phyloP scores from a whole-genome alignment of 1,140 invertebrate genomes.

The Hetaerina americana region DNA sequence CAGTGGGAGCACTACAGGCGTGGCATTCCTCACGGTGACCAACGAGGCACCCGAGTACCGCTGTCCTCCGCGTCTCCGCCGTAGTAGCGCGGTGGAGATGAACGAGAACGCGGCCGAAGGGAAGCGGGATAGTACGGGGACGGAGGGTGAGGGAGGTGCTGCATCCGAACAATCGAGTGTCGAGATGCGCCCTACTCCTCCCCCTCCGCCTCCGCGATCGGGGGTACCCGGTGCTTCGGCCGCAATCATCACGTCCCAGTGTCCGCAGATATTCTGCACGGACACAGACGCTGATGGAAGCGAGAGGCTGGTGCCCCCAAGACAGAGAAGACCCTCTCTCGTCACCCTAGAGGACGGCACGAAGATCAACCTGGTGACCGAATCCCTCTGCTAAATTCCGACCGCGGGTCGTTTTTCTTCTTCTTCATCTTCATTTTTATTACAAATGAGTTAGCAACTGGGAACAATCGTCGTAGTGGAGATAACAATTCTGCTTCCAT shows the following conservation, averaged over 20 bases:
- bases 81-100: constrained; percentile 1
- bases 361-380: neutral
- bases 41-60: constrained; percentile 2
- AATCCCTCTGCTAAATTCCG: neutral
- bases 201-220: no score
- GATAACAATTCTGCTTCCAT: neutral
- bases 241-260: neutral
- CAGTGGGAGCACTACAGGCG: neutral
- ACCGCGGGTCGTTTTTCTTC: no score
- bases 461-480: neutral
- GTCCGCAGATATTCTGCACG: constrained; percentile 11
- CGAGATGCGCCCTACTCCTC: no score
- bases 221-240: no score
- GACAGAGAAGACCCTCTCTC: neutral
- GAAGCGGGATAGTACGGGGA: no score
- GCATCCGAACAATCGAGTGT: neutral
- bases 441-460: neutral
- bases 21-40: neutral
- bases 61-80: neutral
- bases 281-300: constrained; percentile 6
- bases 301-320: neutral
- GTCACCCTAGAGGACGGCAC: neutral
- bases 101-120: no score
- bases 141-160: neutral
- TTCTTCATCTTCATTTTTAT: no score